These are phyloP conservation scores for Callyntrura guangdongensis DNA, from an alignment of 2,888 invertebrate genomes.

Conservation along the genomic window DNA sequence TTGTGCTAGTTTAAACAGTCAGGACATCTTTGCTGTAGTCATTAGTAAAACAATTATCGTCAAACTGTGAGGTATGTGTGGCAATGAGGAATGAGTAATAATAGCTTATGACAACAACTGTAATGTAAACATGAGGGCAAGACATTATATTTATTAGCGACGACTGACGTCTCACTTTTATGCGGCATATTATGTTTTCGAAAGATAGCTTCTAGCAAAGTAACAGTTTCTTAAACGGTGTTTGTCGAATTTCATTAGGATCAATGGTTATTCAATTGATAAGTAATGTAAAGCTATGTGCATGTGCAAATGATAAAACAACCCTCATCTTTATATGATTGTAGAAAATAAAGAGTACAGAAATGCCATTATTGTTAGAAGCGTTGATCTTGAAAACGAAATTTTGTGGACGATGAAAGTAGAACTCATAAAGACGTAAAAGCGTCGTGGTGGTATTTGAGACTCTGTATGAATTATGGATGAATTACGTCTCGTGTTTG, in stretches of 20 bases:
- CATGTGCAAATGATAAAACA: background rate
- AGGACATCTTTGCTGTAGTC: background rate
- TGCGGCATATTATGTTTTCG: background rate
- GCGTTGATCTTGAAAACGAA: slow-evolving; percentile 6
- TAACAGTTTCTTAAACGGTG: slow-evolving; percentile 44
- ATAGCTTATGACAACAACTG: background rate
- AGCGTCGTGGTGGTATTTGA: too few species aligned
- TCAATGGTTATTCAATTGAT: slow-evolving; percentile 5
- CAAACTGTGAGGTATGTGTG: slow-evolving; percentile 19
- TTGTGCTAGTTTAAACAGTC: slow-evolving; percentile 23
- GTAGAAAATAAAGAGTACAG: background rate
- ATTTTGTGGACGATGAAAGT: background rate
- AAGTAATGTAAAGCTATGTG: slow-evolving; percentile 37
- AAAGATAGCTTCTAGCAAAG: background rate
- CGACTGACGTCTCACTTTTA: background rate
- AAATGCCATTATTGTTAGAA: background rate
- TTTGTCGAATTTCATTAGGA: background rate
- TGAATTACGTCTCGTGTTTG: background rate
- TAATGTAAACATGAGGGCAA: background rate
- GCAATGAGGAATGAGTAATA: background rate
- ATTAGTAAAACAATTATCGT: slow-evolving; percentile 65
- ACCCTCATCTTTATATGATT: too few species aligned
- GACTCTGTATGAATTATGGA: background rate
- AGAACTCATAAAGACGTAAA: background rate
- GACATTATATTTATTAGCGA: background rate